Percentiles rank a stretch among this genome's conserved stretches.
Conservation (phyloP, 1,140 invertebrate genomes). For the Papilio dardanus region DNA sequence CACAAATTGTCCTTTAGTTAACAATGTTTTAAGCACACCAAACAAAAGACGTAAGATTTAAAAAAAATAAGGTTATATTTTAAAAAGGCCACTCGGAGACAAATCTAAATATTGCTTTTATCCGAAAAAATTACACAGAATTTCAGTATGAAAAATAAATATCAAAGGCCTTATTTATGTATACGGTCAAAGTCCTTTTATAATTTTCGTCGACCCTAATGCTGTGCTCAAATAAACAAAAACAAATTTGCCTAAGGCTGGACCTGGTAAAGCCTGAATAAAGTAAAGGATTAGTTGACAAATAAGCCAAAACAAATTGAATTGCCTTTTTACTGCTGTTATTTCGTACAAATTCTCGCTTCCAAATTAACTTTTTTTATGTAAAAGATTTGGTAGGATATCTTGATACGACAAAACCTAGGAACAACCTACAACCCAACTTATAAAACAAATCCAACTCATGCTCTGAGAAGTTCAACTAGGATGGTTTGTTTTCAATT, state of each 20-base stretch:
- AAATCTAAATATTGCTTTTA: constrained; percentile 1
- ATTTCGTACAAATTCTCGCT: constrained; percentile 29
- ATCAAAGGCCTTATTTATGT: constrained; percentile 29
- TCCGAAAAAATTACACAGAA: constrained; percentile 6
- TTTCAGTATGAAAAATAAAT: constrained; percentile 18
- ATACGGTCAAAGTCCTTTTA: constrained; percentile 24
- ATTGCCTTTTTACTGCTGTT: constrained; percentile 35
- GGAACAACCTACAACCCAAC: neutral
- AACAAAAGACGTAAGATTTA: neutral
- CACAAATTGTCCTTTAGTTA: neutral
- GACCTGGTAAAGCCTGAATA: constrained; percentile 33
- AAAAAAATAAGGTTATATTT: neutral
- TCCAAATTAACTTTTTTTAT: constrained; percentile 35
- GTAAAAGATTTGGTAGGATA: neutral
- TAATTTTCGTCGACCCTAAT: constrained; percentile 29
- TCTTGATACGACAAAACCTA: neutral
- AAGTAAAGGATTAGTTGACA: constrained; percentile 38
- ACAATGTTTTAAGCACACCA: neutral
- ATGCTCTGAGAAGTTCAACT: neutral
- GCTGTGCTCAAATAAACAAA: constrained; percentile 35
- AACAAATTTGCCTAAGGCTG: constrained; percentile 37
- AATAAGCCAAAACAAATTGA: constrained; percentile 38
- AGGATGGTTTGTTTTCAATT: no score
- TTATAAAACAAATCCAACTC: neutral
- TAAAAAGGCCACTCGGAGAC: neutral